These are phyloP conservation scores for Ornithoptera alexandrae DNA, from an alignment of 2,888 invertebrate species.

Conservation along the genomic window DNA sequence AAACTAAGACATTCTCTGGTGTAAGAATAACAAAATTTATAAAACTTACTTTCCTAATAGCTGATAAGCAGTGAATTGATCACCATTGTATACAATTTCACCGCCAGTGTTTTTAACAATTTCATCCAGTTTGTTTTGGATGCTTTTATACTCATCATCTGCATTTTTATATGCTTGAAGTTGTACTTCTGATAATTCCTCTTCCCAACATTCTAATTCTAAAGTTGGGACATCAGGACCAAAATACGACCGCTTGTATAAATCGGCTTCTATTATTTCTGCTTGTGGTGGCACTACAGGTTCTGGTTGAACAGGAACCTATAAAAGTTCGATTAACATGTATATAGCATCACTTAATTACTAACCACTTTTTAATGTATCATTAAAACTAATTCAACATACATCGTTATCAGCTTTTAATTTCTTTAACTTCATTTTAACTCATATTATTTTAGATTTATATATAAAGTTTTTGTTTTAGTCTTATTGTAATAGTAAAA, in stretches of 20 bases:
- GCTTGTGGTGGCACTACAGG: slow-evolving; percentile 60
- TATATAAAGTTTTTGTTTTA: not conserved
- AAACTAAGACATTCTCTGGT: not conserved
- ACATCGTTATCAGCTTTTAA: slow-evolving; percentile 60
- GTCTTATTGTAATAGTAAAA: not conserved
- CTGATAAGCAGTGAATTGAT: slow-evolving; percentile 83
- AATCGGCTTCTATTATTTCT: slow-evolving; percentile 72
- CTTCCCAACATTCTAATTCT: slow-evolving; percentile 86
- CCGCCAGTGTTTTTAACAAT: slow-evolving; percentile 81
- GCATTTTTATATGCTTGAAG: slow-evolving; percentile 81
- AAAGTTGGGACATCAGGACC: slow-evolving; percentile 79
- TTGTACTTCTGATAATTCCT: slow-evolving; percentile 84
- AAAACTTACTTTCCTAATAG: slow-evolving; percentile 78
- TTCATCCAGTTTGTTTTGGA: slow-evolving; percentile 81
- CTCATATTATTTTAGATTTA: not conserved
- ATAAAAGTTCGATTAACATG: not conserved
- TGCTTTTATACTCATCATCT: slow-evolving; percentile 83
- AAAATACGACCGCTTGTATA: slow-evolving; percentile 72
- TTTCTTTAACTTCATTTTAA: slow-evolving; percentile 63
- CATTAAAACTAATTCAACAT: slow-evolving; percentile 24
- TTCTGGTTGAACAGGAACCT: slow-evolving; percentile 34
- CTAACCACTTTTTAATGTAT: slow-evolving; percentile 1
- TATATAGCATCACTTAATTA: slow-evolving; percentile 28
- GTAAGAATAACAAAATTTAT: not conserved
- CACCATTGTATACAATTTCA: slow-evolving; percentile 83